Percentiles rank a stretch among this genome's conserved stretches.
phyloP scores from a whole-genome alignment of 1,140 invertebrate genomes.

The Musca domestica region DNA sequence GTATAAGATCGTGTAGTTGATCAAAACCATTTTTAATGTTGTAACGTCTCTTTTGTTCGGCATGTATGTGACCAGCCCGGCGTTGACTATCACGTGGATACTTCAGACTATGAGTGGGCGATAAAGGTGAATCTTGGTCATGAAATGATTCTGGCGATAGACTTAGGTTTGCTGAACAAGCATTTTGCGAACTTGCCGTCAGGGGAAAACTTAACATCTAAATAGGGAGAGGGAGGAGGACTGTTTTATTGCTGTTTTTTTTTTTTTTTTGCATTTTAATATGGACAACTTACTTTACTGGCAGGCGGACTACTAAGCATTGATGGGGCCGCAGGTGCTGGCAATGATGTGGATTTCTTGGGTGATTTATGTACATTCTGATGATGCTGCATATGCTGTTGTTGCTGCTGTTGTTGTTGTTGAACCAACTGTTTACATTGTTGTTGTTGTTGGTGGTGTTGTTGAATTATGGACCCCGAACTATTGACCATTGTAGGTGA shows the following conservation, averaged over 20 bases:
- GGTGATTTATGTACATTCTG: constrained; percentile 32
- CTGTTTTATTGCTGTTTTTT: not conserved
- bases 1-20: constrained; percentile 89
- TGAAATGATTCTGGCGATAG: constrained; percentile 50
- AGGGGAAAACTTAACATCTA: constrained; percentile 29
- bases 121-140: constrained; percentile 51
- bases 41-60: constrained; percentile 95
- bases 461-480: constrained; percentile 1
- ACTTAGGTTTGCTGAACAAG: constrained; percentile 30
- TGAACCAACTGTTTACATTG: constrained; percentile 24
- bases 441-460: constrained; percentile 29
- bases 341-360: constrained; percentile 51
- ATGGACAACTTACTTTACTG: constrained; percentile 31
- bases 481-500: not conserved
- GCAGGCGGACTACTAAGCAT: constrained; percentile 43
- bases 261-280: not conserved
- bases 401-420: constrained; percentile 18
- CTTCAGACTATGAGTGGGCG: constrained; percentile 54
- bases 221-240: not conserved
- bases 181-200: constrained; percentile 15
- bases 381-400: constrained; percentile 30
- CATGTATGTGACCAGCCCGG: constrained; percentile 87
- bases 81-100: constrained; percentile 57
- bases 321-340: constrained; percentile 33
- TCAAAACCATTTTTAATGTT: constrained; percentile 99